phyloP scores from a whole-genome alignment of 2,797 vertebrate genomes.

The Diceros bicornis region DNA sequence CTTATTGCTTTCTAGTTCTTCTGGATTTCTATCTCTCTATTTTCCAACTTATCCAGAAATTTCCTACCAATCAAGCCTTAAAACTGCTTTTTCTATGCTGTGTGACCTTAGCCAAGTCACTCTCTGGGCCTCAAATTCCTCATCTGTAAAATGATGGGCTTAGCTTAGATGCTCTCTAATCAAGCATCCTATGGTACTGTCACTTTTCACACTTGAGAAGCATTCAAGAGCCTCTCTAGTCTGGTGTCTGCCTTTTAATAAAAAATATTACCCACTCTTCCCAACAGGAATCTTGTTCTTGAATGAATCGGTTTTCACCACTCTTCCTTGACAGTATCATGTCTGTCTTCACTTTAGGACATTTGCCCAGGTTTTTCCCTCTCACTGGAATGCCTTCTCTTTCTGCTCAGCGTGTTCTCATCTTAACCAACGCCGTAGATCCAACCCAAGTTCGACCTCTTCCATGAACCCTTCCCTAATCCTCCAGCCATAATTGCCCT shows the following conservation, averaged over 20 bases:
- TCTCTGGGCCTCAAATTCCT: constrained; percentile 12
- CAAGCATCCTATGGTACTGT: not conserved
- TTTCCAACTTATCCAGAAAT: not conserved
- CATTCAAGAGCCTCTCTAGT: not conserved
- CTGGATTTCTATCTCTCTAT: constrained; percentile 19
- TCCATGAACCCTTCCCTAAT: not conserved
- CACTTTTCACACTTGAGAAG: not conserved
- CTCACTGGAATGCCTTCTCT: not conserved
- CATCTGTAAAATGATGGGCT: not conserved
- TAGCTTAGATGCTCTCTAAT: not conserved
- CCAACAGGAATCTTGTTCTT: not conserved
- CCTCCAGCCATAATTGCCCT: not conserved
- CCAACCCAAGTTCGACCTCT: not conserved
- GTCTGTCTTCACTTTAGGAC: not conserved
- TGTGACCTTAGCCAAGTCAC: not conserved
- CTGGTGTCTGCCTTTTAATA: not conserved
- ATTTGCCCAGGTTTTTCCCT: not conserved
- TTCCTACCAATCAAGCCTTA: not conserved
- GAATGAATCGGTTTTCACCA: not conserved
- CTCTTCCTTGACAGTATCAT: not conserved
- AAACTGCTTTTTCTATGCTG: not conserved
- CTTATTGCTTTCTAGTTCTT: not conserved
- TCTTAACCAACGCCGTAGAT: not conserved
- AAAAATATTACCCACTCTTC: not conserved
- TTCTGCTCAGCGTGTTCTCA: not conserved